These are phyloP conservation scores for Prenolepis imparis DNA, from an alignment of 2,888 invertebrate genomes.

Conservation along the genomic window DNA sequence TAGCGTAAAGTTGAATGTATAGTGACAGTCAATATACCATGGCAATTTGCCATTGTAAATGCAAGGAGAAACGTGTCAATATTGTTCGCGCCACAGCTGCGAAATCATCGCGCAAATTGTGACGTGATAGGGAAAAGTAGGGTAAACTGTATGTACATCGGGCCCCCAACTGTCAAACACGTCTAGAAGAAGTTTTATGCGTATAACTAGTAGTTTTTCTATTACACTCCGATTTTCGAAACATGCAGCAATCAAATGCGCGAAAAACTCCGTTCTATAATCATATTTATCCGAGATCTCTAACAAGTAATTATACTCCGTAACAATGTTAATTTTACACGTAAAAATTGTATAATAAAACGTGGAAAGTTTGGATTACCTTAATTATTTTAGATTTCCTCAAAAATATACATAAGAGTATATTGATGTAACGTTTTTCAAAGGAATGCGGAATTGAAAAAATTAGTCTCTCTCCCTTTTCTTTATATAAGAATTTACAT, in stretches of 20 bases:
- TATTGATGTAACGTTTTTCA: neutral
- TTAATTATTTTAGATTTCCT: neutral
- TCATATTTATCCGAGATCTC: neutral
- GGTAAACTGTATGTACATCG: neutral
- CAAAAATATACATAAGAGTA: neutral
- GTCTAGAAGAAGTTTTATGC: neutral
- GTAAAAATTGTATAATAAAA: neutral
- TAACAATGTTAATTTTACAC: neutral
- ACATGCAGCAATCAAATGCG: neutral
- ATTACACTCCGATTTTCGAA: neutral
- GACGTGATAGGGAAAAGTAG: constrained; percentile 47
- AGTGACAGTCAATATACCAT: constrained; percentile 26
- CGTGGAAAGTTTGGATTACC: neutral
- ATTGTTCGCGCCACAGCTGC: neutral
- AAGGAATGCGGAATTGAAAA: neutral
- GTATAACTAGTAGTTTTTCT: neutral
- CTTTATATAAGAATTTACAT: neutral
- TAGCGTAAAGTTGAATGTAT: constrained; percentile 3
- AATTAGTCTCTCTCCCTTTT: neutral
- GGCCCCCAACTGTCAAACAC: constrained; percentile 18
- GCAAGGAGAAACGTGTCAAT: constrained; percentile 46
- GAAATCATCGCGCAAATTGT: constrained; percentile 34
- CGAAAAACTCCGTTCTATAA: neutral
- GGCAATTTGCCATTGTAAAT: constrained; percentile 25
- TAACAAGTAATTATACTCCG: neutral